Evolutionary conservation across 2,797 vertebrate genomes (phyloP).

Genomic region (Muscicapa comitata): DNA sequence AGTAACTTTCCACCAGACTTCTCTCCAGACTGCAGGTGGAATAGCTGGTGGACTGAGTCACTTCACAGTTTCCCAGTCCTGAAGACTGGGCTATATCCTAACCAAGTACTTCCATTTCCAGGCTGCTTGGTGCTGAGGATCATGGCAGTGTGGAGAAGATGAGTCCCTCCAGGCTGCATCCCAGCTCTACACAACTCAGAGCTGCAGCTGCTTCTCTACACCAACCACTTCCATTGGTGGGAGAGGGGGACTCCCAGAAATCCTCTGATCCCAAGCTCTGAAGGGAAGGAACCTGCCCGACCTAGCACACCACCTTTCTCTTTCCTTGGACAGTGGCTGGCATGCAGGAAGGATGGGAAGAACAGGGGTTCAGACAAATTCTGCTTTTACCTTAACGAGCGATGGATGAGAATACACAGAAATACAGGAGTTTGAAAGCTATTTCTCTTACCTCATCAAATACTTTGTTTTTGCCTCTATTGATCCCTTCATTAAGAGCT

Average conservation of each 20-base stretch:
- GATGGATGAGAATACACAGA: background rate
- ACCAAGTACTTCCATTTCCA: background rate
- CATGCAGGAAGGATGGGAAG: background rate
- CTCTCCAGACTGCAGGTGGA: background rate
- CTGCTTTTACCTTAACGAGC: background rate
- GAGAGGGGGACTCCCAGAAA: background rate
- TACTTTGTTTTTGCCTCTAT: slow-evolving; percentile 89
- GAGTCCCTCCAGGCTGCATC: background rate
- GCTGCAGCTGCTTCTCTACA: background rate
- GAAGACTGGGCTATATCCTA: background rate
- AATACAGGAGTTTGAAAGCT: background rate
- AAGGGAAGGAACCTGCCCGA: background rate
- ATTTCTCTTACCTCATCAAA: slow-evolving; percentile 87
- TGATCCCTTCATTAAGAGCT: slow-evolving; percentile 88
- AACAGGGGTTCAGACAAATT: background rate
- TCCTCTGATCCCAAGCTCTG: background rate
- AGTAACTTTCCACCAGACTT: slow-evolving; percentile 38
- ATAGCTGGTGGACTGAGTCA: slow-evolving; percentile 20
- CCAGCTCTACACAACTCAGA: background rate
- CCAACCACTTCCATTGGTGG: rapidly evolving
- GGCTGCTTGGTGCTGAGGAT: background rate
- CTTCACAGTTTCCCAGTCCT: background rate
- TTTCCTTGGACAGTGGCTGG: background rate
- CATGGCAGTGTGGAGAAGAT: rapidly evolving
- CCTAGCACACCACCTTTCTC: background rate